Percentiles rank a stretch among this genome's conserved stretches.
phyloP scores from a whole-genome alignment of 2,888 invertebrate genomes.

The Acanthopleura granulata region DNA sequence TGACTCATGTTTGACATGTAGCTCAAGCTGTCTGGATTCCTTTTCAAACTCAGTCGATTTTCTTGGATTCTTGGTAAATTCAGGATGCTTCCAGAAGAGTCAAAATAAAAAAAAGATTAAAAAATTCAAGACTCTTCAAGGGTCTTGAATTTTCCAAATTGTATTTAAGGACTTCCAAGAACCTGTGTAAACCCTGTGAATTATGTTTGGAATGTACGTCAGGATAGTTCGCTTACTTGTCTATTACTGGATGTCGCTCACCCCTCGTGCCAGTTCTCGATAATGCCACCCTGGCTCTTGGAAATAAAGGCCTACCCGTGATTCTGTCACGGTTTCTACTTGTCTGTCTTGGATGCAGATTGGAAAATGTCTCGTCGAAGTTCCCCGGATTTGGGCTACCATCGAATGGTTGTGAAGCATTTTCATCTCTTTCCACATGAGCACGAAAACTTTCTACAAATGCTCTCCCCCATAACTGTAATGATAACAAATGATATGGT shows the following conservation, averaged over 20 bases:
- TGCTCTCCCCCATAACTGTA: conserved; percentile 52
- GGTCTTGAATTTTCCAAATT: too few relatives aligned
- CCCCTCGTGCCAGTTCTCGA: not conserved
- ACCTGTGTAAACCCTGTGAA: too few relatives aligned
- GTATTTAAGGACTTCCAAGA: too few relatives aligned
- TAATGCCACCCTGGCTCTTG: conserved; percentile 12
- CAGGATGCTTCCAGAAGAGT: too few relatives aligned
- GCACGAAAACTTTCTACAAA: conserved; percentile 47
- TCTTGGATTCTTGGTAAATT: too few relatives aligned
- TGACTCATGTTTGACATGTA: too few relatives aligned
- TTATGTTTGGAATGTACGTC: not conserved
- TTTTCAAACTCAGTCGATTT: too few relatives aligned
- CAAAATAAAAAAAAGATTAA: too few relatives aligned
- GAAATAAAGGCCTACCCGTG: conserved; percentile 4
- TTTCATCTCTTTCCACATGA: conserved; percentile 38
- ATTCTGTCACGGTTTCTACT: not conserved
- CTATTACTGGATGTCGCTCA: conserved; percentile 21
- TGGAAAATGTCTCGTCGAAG: conserved; percentile 26
- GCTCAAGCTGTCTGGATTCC: too few relatives aligned
- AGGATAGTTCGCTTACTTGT: conserved; percentile 23
- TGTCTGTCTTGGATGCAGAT: not conserved
- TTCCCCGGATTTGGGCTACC: conserved; percentile 37
- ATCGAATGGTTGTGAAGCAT: conserved; percentile 32
- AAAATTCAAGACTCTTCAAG: too few relatives aligned
- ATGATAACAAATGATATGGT: conserved; percentile 18